Evolutionary conservation across 2,113 vertebrate genomes (phyloP), one percentile per base, ranked within the genome.

Genomic region (Geothlypis trichas): DNA sequence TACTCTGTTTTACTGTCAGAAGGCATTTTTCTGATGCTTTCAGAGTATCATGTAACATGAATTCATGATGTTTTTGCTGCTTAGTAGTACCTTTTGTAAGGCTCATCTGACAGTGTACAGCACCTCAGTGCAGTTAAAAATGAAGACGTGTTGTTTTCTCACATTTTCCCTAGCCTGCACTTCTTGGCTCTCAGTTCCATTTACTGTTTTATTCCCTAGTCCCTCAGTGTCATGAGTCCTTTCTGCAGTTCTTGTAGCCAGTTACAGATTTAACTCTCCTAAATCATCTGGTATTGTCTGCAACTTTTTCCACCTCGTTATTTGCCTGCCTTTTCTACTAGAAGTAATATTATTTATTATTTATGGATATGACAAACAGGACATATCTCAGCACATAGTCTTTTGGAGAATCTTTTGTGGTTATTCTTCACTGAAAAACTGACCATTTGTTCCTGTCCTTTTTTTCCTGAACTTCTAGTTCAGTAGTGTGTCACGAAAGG

Each of bases 281-380:
- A 55, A 76, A 62, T 74, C 71, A 59, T 42, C 27, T 59, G 26
- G 13, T 71, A 11, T 55, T 65, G 16, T 66, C 16, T 74, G n/a
- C n/a, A 84, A 30, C 46, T 82, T 87, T 87, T 55, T 11, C 41
- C 33, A 31, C 8, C 17, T 94, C 4, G 14, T 79, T 87, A 33
- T 85, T 90, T 88, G 41, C 18, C 58, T 83, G 55, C 14, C 21
- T 77, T 13, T 88, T 14, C 39, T 86, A 41, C 55, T 86, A 49
- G 30, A 95, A 86, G 19, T 89, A 89, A 81, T 86, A 35, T 39
- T 42, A 73, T 94, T 74, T 86, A 77, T 94, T 95, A 92, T 93
- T 88, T 80, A 90, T 67, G 26, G 16, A 24, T 86, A 7, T 18
- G 26, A 90, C 71, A 75, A 77, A 35, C 9, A 77, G 41, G 15